Base-by-base conservation (phyloP, 2,797 vertebrate genomes). In the Acanthiza pusilla region DNA sequence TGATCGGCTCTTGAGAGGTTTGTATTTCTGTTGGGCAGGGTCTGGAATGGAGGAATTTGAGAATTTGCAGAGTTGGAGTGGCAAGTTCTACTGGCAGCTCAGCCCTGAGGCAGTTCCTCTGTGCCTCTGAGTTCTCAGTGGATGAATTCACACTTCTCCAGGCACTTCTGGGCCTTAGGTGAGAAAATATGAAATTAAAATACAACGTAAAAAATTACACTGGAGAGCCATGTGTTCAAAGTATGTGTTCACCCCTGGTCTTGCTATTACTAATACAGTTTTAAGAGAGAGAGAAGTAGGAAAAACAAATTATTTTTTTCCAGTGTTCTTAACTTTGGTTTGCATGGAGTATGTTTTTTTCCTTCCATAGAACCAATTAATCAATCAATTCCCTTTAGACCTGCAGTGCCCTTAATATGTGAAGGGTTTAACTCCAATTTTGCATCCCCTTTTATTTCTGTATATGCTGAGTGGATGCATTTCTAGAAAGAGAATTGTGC, bases 1-100 rank as follows among this genome's bases (percentile, higher is more conserved):
- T 79, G 98, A 99, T 87, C 96, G 94, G 40, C 86, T 98, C 0
- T 54, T 98, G 75, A 90, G 78, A 7, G 98, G 99, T 99, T 96
- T 97, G 97, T 96, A 22, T 50, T 55, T 57, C 67, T 72, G 4
- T 19, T 18, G 30, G 4, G 6, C 6, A 21, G n/a, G 16, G 7
- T 38, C 19, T 40, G 5, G 22, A 62, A 45, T 26, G 21, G 16
- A 17, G 66, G n/a, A 26, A 8, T 85, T 63, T 60, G 36, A 16
- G 16, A 4, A 42, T 51, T 25, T 36, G 53, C 29, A 32, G 34
- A 34, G 20, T 2, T 61, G 27, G 23, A 72, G 30, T 73, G 62
- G 16, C 34, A 43, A 19, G 25, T 82, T 77, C 60, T 81, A 2
- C 42, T 48, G 38, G 13, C 27, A 60, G 23, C 36, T 91, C 58